Evolutionary conservation across 2,888 invertebrate genomes (phyloP).

Genomic region (Azorinus chamasolen): DNA sequence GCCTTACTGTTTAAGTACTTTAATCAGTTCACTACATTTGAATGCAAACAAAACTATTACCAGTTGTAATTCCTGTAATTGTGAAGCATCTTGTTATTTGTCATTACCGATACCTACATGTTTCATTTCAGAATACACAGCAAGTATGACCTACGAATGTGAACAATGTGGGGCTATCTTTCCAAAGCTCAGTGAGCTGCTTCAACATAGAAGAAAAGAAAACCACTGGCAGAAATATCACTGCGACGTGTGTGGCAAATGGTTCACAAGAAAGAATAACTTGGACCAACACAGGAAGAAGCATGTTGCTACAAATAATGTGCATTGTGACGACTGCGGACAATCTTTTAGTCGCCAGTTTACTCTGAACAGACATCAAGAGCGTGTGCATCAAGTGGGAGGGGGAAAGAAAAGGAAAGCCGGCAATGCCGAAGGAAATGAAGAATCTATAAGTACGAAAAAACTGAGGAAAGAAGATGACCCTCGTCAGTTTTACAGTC

Average conservation of each 20-base stretch:
- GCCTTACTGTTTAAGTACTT: too few species aligned
- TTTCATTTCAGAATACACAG: too few species aligned
- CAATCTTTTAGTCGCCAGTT: background rate
- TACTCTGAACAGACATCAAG: background rate
- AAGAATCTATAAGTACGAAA: background rate
- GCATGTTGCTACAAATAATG: background rate
- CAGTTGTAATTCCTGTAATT: too few species aligned
- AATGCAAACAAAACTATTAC: too few species aligned
- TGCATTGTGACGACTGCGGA: background rate
- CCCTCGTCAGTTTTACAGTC: background rate
- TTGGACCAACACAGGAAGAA: constrained; percentile 4
- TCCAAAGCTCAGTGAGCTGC: background rate
- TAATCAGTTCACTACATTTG: too few species aligned
- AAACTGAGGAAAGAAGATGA: background rate
- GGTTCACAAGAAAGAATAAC: too few species aligned
- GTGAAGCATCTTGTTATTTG: too few species aligned
- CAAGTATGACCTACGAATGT: background rate
- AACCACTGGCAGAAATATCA: background rate
- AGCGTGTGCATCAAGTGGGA: constrained; percentile 26
- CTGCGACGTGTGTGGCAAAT: background rate
- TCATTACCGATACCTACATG: too few species aligned
- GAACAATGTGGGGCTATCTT: background rate
- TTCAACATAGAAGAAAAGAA: background rate
- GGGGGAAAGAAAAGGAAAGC: constrained; percentile 5
- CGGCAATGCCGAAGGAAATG: background rate